Evolutionary conservation across 1,140 invertebrate genomes (phyloP).

Genomic region (Euura lappo): DNA sequence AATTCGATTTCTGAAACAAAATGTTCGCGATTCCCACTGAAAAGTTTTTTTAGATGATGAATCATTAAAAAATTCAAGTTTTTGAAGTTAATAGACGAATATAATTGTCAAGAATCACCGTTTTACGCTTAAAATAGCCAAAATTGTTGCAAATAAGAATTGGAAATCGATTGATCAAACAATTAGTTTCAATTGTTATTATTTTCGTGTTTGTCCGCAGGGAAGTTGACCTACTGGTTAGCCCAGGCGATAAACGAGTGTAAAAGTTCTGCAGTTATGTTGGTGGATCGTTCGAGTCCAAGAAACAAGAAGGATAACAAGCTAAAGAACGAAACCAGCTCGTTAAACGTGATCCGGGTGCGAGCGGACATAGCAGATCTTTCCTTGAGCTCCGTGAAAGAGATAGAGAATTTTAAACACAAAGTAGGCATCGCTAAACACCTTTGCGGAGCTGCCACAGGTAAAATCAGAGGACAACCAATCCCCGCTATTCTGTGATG

Average conservation of each 20-base stretch:
- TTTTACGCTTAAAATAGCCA: too few species aligned
- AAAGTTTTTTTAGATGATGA: too few species aligned
- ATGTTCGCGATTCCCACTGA: too few species aligned
- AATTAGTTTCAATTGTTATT: conserved; percentile 16
- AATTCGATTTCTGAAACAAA: too few species aligned
- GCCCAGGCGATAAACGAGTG: conserved; percentile 64
- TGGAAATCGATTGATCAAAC: not conserved
- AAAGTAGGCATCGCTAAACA: conserved; percentile 84
- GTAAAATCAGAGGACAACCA: conserved; percentile 51
- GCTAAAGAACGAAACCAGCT: conserved; percentile 63
- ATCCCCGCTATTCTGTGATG: conserved; percentile 13
- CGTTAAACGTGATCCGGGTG: conserved; percentile 64
- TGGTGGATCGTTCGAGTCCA: conserved; percentile 78
- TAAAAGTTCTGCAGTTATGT: conserved; percentile 65
- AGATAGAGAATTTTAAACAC: conserved; percentile 53
- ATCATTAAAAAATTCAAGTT: too few species aligned
- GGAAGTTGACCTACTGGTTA: conserved; percentile 77
- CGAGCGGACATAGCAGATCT: conserved; percentile 79
- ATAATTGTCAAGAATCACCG: too few species aligned
- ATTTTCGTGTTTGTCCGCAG: conserved; percentile 51
- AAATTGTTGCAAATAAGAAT: conserved; percentile 8
- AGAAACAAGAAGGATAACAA: conserved; percentile 84
- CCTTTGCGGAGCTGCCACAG: conserved; percentile 84
- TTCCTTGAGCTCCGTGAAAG: conserved; percentile 65
- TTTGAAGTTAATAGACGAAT: too few species aligned